Evolutionary conservation across 2,888 invertebrate genomes (phyloP).

Genomic region (Ophion obscuratus): DNA sequence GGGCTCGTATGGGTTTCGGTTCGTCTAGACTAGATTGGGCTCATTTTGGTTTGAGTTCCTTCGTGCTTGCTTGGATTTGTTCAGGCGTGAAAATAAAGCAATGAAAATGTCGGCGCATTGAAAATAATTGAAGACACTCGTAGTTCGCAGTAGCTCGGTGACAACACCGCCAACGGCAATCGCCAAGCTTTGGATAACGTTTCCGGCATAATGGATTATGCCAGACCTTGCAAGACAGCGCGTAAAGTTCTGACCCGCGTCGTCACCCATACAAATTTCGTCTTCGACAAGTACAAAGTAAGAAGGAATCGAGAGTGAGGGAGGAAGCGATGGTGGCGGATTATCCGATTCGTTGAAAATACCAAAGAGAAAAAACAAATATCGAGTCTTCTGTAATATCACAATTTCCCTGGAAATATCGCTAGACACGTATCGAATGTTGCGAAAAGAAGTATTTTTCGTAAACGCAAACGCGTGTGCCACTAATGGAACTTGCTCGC

Average conservation of each 20-base stretch:
- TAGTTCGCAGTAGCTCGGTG: not conserved
- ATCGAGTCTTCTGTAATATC: conserved; percentile 62
- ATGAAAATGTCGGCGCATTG: too few species aligned
- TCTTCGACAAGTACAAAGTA: conserved; percentile 75
- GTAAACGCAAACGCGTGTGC: not conserved
- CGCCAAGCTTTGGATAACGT: not conserved
- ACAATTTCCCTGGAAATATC: conserved; percentile 55
- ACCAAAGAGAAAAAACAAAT: conserved; percentile 39
- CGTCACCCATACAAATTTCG: conserved; percentile 75
- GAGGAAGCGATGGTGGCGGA: conserved; percentile 4
- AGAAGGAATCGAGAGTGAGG: conserved; percentile 22
- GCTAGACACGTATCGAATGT: not conserved
- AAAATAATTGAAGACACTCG: too few species aligned
- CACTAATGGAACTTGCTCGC: not conserved
- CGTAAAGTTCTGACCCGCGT: not conserved
- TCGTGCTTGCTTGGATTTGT: too few species aligned
- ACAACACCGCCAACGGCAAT: not conserved
- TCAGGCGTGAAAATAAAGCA: too few species aligned
- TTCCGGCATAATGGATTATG: too few species aligned
- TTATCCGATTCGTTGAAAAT: conserved; percentile 52
- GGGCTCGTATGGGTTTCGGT: too few species aligned
- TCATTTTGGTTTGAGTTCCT: too few species aligned
- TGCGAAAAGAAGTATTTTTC: not conserved
- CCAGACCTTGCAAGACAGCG: too few species aligned
- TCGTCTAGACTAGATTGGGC: too few species aligned